These are phyloP conservation scores for Synanceia verrucosa DNA, from an alignment of 2,797 vertebrate species.

Conservation along the genomic window DNA sequence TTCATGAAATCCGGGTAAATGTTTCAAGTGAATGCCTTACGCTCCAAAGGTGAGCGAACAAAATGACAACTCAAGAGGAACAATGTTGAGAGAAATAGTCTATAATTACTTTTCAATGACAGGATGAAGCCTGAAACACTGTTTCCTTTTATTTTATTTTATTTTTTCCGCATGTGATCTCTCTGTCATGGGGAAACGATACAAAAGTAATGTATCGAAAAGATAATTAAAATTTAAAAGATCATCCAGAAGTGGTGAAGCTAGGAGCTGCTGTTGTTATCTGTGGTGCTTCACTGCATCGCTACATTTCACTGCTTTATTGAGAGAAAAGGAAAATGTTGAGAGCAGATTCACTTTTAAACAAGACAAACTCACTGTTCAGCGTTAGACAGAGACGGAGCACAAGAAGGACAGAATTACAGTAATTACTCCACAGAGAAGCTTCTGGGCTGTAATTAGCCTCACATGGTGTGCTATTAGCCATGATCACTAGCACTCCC, in stretches of 20 bases:
- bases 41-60: neutral
- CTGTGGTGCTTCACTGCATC: no score
- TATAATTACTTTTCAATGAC: no score
- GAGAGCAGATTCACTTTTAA: neutral
- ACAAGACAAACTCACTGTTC: constrained; percentile 6
- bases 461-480: constrained; percentile 32
- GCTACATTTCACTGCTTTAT: neutral
- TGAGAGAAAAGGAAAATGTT: neutral
- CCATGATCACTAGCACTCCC: neutral
- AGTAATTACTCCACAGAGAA: constrained; percentile 69
- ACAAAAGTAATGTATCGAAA: no score
- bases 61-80: neutral
- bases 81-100: no score
- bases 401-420: constrained; percentile 52
- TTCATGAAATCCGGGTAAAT: neutral
- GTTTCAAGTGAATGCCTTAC: neutral
- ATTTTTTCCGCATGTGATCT: no score
- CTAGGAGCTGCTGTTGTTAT: no score
- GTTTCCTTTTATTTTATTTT: no score
- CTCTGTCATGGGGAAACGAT: no score
- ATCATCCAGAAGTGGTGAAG: no score
- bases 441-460: constrained; percentile 54
- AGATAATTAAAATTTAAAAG: no score
- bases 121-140: no score
- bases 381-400: neutral